Percentiles rank a stretch among this genome's conserved stretches.
Evolutionary conservation across 2,113 vertebrate genomes (phyloP).

Genomic region (Petromus typicus): DNA sequence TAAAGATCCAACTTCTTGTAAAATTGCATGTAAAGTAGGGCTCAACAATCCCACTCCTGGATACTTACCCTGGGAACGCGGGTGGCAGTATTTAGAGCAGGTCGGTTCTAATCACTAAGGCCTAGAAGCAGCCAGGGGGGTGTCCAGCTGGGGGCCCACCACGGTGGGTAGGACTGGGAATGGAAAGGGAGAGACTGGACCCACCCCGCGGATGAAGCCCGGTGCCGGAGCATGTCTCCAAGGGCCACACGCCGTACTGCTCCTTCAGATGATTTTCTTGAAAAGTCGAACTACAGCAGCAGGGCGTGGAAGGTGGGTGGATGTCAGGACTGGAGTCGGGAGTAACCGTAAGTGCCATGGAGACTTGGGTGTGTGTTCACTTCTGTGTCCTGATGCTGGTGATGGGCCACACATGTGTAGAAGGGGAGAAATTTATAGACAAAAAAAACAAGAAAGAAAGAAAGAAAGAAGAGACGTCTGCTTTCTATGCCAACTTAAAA

Average conservation of each 20-base stretch:
- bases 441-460: not conserved
- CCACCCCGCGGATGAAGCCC: not conserved
- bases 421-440: not conserved
- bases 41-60: not conserved
- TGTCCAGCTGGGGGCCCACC: not conserved
- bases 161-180: accelerated
- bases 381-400: not conserved
- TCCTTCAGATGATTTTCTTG: not conserved
- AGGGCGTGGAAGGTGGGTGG: accelerated
- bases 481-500: not conserved
- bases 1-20: not conserved
- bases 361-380: not conserved
- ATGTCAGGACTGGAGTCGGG: accelerated
- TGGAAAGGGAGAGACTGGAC: not conserved
- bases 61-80: not conserved
- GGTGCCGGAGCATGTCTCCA: not conserved
- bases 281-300: not conserved
- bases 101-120: not conserved
- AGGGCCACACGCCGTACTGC: accelerated
- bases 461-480: not conserved
- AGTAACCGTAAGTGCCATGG: accelerated
- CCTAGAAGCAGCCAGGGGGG: not conserved
- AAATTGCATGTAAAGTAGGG: not conserved
- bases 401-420: not conserved
- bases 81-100: not conserved